Percentiles rank a stretch among this genome's conserved stretches.
These are phyloP conservation scores for Graptemys geographica DNA, from an alignment of 2,797 vertebrate species.

Conservation along the genomic window DNA sequence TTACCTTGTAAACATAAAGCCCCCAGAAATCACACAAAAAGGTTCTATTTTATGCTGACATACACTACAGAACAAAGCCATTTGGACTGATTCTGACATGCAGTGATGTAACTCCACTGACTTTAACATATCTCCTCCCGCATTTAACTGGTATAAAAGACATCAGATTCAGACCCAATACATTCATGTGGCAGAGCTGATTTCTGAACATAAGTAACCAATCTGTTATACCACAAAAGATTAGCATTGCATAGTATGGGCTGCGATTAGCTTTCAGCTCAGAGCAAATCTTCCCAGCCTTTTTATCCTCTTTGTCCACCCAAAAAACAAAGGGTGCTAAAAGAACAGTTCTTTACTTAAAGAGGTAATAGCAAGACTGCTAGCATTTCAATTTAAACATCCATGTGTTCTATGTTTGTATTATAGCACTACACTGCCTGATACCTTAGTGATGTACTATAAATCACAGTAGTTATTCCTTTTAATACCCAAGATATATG, in stretches of 20 bases:
- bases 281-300: background rate
- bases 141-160: background rate
- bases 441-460: background rate
- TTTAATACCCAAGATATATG: background rate
- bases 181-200: fast-evolving
- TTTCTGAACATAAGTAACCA: background rate
- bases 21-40: background rate
- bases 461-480: conserved; percentile 10
- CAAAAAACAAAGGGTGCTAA: background rate
- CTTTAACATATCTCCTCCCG: background rate
- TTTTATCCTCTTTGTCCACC: background rate
- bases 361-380: background rate
- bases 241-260: background rate
- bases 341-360: background rate
- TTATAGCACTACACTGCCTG: background rate
- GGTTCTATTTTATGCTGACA: background rate
- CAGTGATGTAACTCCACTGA: background rate
- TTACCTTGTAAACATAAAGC: background rate
- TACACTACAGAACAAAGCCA: background rate
- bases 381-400: background rate
- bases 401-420: background rate
- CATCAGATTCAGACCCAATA: background rate
- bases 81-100: background rate
- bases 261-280: background rate
- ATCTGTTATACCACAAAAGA: background rate